Conservation (phyloP, 2,113 vertebrate genomes). For the Agapornis roseicollis region DNA sequence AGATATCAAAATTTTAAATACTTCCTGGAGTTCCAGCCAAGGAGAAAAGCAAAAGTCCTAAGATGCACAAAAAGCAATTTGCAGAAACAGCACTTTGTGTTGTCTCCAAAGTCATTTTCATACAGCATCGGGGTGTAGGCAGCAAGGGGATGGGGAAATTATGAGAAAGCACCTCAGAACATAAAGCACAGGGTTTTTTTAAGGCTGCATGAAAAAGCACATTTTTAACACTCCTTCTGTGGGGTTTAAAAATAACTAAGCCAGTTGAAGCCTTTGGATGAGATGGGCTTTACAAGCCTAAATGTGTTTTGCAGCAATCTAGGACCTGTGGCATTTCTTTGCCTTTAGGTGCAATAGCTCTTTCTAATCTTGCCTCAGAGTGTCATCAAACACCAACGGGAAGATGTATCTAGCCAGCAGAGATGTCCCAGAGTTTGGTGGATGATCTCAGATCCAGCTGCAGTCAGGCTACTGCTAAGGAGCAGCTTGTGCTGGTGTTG, state of each 20-base stretch:
- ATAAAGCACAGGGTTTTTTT: conserved; percentile 12
- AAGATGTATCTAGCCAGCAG: background rate
- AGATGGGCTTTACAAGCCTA: conserved; percentile 15
- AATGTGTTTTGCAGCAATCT: conserved; percentile 25
- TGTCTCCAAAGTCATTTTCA: conserved; percentile 59
- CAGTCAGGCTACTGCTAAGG: background rate
- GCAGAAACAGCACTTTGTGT: conserved; percentile 49
- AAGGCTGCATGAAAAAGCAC: conserved; percentile 57
- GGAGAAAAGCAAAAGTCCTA: conserved; percentile 13
- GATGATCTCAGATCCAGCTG: background rate
- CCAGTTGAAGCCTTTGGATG: conserved; percentile 30
- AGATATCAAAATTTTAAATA: background rate
- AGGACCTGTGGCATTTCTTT: conserved; percentile 15
- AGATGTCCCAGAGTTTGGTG: background rate
- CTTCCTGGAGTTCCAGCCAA: background rate
- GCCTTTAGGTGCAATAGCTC: conserved; percentile 31
- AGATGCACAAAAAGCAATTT: conserved; percentile 26
- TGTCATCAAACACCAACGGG: background rate
- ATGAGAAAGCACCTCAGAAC: conserved; percentile 54
- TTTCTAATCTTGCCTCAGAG: conserved; percentile 18
- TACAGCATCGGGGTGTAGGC: conserved; percentile 31
- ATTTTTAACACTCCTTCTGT: conserved; percentile 69
- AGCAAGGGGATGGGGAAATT: conserved; percentile 32
- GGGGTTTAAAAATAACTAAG: conserved; percentile 62
- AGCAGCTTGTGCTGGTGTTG: background rate